Evolutionary conservation across 2,113 vertebrate genomes (phyloP), one percentile per base, ranked within the genome.

Genomic region (Emydura subglobosa): DNA sequence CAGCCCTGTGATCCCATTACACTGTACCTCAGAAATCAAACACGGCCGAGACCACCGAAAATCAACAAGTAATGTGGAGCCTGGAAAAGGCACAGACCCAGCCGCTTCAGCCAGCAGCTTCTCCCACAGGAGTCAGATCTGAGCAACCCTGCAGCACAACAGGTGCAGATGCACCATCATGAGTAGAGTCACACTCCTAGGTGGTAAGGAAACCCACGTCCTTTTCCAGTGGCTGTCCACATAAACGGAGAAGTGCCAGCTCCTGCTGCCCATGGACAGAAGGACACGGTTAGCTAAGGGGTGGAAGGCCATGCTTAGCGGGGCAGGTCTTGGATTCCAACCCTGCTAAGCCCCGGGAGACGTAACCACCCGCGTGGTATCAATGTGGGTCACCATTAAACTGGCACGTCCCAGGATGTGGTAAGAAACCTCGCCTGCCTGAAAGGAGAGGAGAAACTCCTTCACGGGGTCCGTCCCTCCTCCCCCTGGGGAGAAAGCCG

Each of bases 11-110:
- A 13, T 13, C 19, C 21, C 44, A 44, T 72, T 59, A 55, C 59
- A 50, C 57, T 4, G 44, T 85, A 55, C 3, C 10, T 4, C 44
- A 0, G 42, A 16, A 81, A 4, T 82, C 19, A n/a, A 1, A 74
- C 7, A 1, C 29, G 16, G 54, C 79, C 7, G 76, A 25, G 0
- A 4, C 79, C 88, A 0, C 1, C 0, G 0, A 9, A 51, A 51
- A 51, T 51, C 27, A 31, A 10, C 25, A 34, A 68, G 34, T 16
- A 68, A 68, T 7, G 4, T n/a, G 34, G 13, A 68, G 61, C 16
- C 61, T 68, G 61, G 61, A 16, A n/a, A n/a, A 68, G 29, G 34
- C 7, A n/a, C 34, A n/a, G 61, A 68, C 16, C 61, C 8, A 53
- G 3, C 51, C 16, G 51, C 51, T 53, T 16, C 5, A 16, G 34